Conservation (phyloP, 2,113 vertebrate genomes). For the Steatornis caripensis region DNA sequence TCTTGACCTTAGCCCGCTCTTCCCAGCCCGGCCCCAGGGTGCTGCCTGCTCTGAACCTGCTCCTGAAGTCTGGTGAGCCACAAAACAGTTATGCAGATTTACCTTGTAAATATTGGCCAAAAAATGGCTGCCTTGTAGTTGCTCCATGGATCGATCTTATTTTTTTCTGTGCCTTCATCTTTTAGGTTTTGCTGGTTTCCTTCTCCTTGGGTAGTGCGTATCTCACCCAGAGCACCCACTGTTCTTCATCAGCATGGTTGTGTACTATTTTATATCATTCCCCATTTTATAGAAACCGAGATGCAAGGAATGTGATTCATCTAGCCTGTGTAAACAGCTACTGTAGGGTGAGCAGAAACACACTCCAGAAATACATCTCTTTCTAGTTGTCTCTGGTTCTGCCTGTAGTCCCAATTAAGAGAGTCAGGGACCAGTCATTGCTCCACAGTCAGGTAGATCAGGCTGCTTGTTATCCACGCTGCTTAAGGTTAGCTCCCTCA, state of each 20-base stretch:
- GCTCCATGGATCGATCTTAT: background rate
- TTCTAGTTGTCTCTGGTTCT: background rate
- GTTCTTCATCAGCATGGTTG: accelerated
- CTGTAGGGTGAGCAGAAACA: background rate
- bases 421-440: background rate
- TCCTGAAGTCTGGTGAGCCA: background rate
- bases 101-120: background rate
- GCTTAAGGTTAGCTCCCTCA: background rate
- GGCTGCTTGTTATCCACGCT: background rate
- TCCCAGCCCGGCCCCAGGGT: background rate
- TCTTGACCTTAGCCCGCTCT: too few species aligned
- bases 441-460: background rate
- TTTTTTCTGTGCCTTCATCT: background rate
- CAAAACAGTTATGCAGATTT: background rate
- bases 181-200: background rate
- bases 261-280: background rate
- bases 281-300: background rate
- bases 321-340: background rate
- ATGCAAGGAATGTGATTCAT: background rate
- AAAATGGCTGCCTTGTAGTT: background rate
- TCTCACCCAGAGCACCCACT: background rate
- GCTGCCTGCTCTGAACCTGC: background rate
- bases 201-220: background rate
- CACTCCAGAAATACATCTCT: background rate
- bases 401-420: background rate